Percentiles rank a stretch among this genome's conserved stretches.
Evolutionary conservation across 2,888 invertebrate genomes (phyloP).

Genomic region (Platycnemis pennipes): DNA sequence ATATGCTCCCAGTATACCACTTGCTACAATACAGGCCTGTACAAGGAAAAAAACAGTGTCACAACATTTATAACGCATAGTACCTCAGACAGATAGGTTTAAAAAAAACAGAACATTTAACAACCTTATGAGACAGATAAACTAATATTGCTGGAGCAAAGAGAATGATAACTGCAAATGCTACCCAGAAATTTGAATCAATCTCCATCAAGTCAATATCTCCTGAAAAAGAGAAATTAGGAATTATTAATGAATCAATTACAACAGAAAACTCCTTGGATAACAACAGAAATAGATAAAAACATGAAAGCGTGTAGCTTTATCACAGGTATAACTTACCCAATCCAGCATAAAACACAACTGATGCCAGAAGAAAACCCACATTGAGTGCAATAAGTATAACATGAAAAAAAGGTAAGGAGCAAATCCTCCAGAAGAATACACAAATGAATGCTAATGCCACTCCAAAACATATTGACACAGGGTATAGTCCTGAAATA

Average conservation of each 20-base stretch:
- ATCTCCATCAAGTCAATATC: slow-evolving; percentile 79
- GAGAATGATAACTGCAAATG: slow-evolving; percentile 81
- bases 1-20: slow-evolving; percentile 85
- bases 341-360: slow-evolving; percentile 82
- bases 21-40: slow-evolving; percentile 83
- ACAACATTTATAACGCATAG: neutral
- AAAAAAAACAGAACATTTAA: slow-evolving; percentile 68
- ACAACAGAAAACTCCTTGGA: neutral
- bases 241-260: slow-evolving; percentile 12
- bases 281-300: neutral
- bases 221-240: slow-evolving; percentile 74
- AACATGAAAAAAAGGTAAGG: slow-evolving; percentile 47
- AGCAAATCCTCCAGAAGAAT: slow-evolving; percentile 80
- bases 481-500: slow-evolving; percentile 12
- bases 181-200: slow-evolving; percentile 84
- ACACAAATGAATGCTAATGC: slow-evolving; percentile 83
- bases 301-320: too few species aligned
- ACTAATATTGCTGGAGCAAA: slow-evolving; percentile 80
- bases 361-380: slow-evolving; percentile 83
- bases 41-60: slow-evolving; percentile 72
- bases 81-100: neutral
- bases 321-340: too few species aligned
- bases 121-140: slow-evolving; percentile 79
- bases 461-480: slow-evolving; percentile 6
- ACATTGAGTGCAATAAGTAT: slow-evolving; percentile 82